A percentile compares a stretch with the other conserved stretches of the same genome.
These are phyloP conservation scores for Tanaodytes sp. DNA, from an alignment of 2,888 invertebrate species.

Conservation along the genomic window DNA sequence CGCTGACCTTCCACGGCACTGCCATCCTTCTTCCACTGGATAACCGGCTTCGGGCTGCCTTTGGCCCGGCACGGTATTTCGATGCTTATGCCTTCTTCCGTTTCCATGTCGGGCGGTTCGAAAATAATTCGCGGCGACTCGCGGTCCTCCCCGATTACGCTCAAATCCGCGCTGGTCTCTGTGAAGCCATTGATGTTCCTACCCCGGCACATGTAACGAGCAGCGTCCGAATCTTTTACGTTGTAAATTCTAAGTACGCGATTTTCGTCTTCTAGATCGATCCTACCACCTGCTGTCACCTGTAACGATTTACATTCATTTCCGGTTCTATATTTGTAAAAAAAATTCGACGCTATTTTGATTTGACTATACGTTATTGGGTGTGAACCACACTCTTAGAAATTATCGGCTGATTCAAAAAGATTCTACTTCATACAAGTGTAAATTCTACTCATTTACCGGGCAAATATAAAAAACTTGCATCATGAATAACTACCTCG, in stretches of 20 bases:
- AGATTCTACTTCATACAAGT: too few species aligned
- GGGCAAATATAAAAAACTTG: too few species aligned
- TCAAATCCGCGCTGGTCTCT: slow-evolving; percentile 80
- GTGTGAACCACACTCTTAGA: too few species aligned
- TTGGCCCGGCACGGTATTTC: slow-evolving; percentile 89
- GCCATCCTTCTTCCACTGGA: slow-evolving; percentile 91
- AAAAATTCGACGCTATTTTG: too few species aligned
- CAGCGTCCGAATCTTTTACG: slow-evolving; percentile 81
- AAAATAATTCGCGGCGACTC: slow-evolving; percentile 78
- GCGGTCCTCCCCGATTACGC: slow-evolving; percentile 74
- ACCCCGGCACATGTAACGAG: slow-evolving; percentile 85
- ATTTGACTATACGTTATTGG: too few species aligned
- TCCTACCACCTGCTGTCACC: slow-evolving; percentile 59
- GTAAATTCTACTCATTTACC: too few species aligned
- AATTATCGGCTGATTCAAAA: too few species aligned
- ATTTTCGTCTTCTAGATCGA: slow-evolving; percentile 76
- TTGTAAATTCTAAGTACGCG: slow-evolving; percentile 78
- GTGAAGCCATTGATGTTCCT: slow-evolving; percentile 83
- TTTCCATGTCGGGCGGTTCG: slow-evolving; percentile 85
- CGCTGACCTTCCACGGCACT: slow-evolving; percentile 75
- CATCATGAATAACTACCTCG: too few species aligned
- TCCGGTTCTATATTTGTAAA: too few species aligned
- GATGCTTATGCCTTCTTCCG: slow-evolving; percentile 82
- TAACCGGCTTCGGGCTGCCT: slow-evolving; percentile 83
- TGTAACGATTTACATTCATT: too few species aligned